Evolutionary conservation across 2,113 vertebrate species (phyloP).

Genomic region (Brienomyrus brachyistius): DNA sequence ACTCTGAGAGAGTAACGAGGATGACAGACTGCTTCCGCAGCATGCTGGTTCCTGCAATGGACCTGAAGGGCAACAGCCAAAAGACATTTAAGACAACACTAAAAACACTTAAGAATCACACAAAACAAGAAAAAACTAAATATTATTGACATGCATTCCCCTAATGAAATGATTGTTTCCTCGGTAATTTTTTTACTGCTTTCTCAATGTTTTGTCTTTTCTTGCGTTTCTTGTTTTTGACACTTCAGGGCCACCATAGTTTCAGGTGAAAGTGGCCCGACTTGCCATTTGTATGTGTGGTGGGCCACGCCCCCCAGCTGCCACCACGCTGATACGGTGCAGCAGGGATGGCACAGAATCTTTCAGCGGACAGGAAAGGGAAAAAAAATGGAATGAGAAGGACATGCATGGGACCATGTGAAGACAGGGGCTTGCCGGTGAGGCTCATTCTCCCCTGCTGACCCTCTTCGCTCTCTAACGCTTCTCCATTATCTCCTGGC

Average conservation of each 20-base stretch:
- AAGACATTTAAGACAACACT: background rate
- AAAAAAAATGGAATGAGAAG: background rate
- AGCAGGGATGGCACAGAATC: background rate
- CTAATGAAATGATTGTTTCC: background rate
- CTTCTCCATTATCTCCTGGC: slow-evolving; percentile 19
- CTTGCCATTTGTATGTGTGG: background rate
- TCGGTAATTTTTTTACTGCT: background rate
- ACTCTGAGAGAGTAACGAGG: background rate
- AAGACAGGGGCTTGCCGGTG: background rate
- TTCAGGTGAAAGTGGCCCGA: background rate
- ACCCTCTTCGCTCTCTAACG: background rate
- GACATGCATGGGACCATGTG: background rate
- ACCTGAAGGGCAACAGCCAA: background rate
- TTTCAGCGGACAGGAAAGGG: background rate
- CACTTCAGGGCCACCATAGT: background rate
- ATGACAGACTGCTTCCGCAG: background rate
- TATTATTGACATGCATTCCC: background rate
- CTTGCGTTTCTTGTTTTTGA: background rate
- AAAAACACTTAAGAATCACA: background rate
- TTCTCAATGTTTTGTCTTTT: background rate
- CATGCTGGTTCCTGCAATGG: background rate
- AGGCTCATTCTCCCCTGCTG: background rate
- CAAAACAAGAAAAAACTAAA: background rate
- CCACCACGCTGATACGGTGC: background rate
- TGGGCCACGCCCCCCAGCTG: background rate